Base-by-base conservation (phyloP, 2,888 invertebrate genomes). In the Notodonta dromedarius region DNA sequence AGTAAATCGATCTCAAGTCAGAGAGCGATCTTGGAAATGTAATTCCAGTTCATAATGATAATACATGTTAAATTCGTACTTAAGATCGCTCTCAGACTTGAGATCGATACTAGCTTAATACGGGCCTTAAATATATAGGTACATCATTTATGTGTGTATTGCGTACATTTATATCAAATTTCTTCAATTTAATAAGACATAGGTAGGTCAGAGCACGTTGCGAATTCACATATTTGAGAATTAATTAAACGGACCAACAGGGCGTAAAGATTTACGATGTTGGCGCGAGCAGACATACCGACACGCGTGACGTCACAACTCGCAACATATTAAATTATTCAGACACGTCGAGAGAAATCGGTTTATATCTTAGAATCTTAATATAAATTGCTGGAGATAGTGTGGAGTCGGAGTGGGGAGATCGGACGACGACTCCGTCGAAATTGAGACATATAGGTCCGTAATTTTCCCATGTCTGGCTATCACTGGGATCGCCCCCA, bases 241-340 rank as follows among this genome's bases (percentile, higher is more conserved):
- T 93, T 93, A 93, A 93, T 93, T 93, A 92, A 91, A 87, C 82
- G 78, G 76, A 59, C 80, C 90, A 92, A 90, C 92, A 83, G 90
- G 89, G 88, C 91, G 86, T 83, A 77, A 78, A 71, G 86, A 90
- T 90, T 89, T 90, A 91, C 88, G 85, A 78, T 77, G 65, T 72
- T 69, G 70, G 60, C 55, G 55, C 65, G 74, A 69, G 78, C 84
- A 82, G 84, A 83, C 84, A 83, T 85, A 80, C 86, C 84, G 60
- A 63, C 82, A 83, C 89, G 89, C 89, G 85, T 91, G 90, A 84
- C 87, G 83, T 84, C 86, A 88, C 86, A 77, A 76, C 73, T 71
- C 76, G 79, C 58, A 75, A 86, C 85, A 85, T 87, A 84, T 88
- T 86, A 85, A 84, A 84, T 87, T 88, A 86, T 88, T 85, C 84